A percentile compares a stretch with the other conserved stretches of the same genome.
phyloP scores from a whole-genome alignment of 2,888 invertebrate species.

The Gymnoscelis rufifasciata region DNA sequence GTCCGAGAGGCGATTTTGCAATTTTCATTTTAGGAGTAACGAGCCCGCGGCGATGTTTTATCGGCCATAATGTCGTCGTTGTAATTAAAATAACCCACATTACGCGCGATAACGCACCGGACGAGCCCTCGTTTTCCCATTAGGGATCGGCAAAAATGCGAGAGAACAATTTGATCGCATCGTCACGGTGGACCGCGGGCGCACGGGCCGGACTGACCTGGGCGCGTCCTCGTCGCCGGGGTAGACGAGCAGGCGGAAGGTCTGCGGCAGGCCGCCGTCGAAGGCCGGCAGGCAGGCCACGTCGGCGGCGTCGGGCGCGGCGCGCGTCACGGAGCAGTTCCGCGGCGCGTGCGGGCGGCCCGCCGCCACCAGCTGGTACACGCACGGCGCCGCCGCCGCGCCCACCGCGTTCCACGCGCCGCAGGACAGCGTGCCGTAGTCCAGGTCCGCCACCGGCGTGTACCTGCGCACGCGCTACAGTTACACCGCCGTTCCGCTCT shows the following conservation, averaged over 20 bases:
- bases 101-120: slow-evolving; percentile 37
- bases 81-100: slow-evolving; percentile 32
- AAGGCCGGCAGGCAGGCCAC: slow-evolving; percentile 90
- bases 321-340: slow-evolving; percentile 91
- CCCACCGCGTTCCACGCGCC: slow-evolving; percentile 92
- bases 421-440: slow-evolving; percentile 93
- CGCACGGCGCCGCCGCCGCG: slow-evolving; percentile 88
- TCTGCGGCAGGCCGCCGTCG: slow-evolving; percentile 93
- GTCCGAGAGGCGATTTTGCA: slow-evolving; percentile 13
- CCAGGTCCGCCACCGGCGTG: slow-evolving; percentile 83
- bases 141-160: slow-evolving; percentile 34
- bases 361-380: slow-evolving; percentile 93
- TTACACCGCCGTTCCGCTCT: too few species aligned
- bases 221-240: slow-evolving; percentile 51
- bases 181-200: slow-evolving; percentile 30
- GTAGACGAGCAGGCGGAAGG: slow-evolving; percentile 89
- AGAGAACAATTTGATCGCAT: slow-evolving; percentile 36
- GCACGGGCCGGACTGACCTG: slow-evolving; percentile 38
- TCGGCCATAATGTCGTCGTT: slow-evolving; percentile 23
- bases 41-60: slow-evolving; percentile 12
- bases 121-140: slow-evolving; percentile 34
- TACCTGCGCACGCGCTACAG: slow-evolving; percentile 50
- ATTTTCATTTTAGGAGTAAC: slow-evolving; percentile 13
- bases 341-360: slow-evolving; percentile 91
- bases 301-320: slow-evolving; percentile 89